Evolutionary conservation across 2,888 invertebrate species (phyloP), one percentile per base, ranked within the genome.

Genomic region (Eudemis profundana): DNA sequence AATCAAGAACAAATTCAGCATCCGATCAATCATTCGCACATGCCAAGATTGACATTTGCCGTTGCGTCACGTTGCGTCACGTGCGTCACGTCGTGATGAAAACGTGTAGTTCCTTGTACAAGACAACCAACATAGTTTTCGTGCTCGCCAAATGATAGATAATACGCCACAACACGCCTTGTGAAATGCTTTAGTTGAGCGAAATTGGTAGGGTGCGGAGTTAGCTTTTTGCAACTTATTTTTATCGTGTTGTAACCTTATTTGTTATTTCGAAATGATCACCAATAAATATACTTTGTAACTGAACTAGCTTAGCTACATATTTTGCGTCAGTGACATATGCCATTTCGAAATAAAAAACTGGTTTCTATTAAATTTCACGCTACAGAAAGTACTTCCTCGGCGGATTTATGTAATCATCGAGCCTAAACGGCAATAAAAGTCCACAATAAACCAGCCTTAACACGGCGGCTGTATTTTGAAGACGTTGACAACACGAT

Each of bases 31-130:
- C 83, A 84, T 78, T 71, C 75, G 73, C 76, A 69, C 67, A 74
- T 69, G 72, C 76, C 73, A 57, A 74, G 69, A 81, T 75, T 86
- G 86, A 85, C 86, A 85, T 84, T 84, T 79, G 77, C 75, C 56
- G 75, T 85, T 85, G 76, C 84, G 78, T 83, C 81, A 86, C 72
- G 65, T 27, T 63, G 62, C 74, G 53, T 47, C 47, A 27, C 21
- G 50, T 50, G 33, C 50, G 50, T 76, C 79, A 79, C 79, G 70
- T 78, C 81, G 80, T 83, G 81, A 83, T 82, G 83, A 80, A 83
- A 83, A 82, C 81, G 71, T 81, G 78, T 79, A 56, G 56, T 56
- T 56, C 68, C 68, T 33, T 33, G 74, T 74, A 81, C 79, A 75
- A 78, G 54, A 47, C 49, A 53, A 53, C 46, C 38, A 49, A 56